Evolutionary conservation across 2,888 invertebrate species (phyloP), one percentile per base, ranked within the genome.

Genomic region (Drosophila borborema): DNA sequence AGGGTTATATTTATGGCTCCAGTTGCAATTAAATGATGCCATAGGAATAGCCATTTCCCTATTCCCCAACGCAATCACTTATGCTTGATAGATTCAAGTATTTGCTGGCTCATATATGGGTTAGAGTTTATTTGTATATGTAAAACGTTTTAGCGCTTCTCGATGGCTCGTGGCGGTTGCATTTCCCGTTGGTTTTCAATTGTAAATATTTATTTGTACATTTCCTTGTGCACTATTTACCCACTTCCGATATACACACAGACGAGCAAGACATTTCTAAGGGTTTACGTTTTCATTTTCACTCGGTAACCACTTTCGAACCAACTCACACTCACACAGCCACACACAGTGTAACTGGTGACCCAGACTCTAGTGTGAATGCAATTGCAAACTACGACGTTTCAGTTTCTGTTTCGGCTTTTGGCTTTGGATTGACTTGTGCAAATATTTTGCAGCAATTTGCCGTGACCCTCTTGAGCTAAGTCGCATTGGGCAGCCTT

Each of bases 161-260:
- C 65, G 64, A 56, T 75, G 69, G 68, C 74, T 65, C 81, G 68
- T 82, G 89, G 69, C 84, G 85, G 63, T 73, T 69, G 82, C 67
- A 83, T 81, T 86, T 86, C 87, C 89, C 79, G 81, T 84, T 81
- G 74, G 76, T 78, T 85, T 85, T 78, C 89, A 89, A 83, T 85
- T 89, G 78, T 66, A 89, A 90, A 86, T 89, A 90, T 89, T 90
- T 90, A 86, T 86, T 81, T 86, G 76, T 66, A 72, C 81, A 81
- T 72, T 86, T 88, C 82, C 84, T 67, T 64, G 56, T 83, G 78
- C 84, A 69, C 90, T 83, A 72, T 90, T 85, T 83, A 83, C 81
- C 70, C 81, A 81, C 81, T 69, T 89, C 85, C 85, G 74, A 45
- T 75, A 36, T 45, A 64, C 55, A 74, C 48, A 61, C 59, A 72